Base-by-base conservation (phyloP, 2,888 invertebrate genomes). In the Abrostola tripartita region DNA sequence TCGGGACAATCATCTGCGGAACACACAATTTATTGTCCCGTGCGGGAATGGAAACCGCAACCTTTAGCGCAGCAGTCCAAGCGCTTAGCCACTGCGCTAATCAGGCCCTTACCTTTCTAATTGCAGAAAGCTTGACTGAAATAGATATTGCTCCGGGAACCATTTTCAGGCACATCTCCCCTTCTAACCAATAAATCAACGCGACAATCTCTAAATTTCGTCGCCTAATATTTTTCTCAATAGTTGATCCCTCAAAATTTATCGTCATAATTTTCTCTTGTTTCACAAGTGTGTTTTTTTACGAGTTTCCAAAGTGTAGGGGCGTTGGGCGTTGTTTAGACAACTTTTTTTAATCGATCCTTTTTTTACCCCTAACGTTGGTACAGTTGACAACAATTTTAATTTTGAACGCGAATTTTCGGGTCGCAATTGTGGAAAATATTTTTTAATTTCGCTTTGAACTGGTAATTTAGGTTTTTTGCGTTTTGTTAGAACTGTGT, bases 201-300 rank as follows among this genome's bases (percentile, higher is more conserved):
- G 36, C 10, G 37, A 42, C 41, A 37, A 56, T 8, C 11, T 47
- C 49, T 60, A 7, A 47, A 37, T 53, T 10, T 14, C 36, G 37
- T 40, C 47, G n/a, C 35, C 37, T 42, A 52, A 42, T 36, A 61
- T 61, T 63, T 55, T 44, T 67, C 75, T 81, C 79, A 81, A 82
- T 85, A 82, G 78, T 79, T 82, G 83, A 80, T 79, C 76, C 77
- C 75, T 74, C 51, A 64, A 83, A 85, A 86, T 88, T 84, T 86
- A 85, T 85, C 66, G 80, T 79, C 68, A 78, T 74, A 80, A 72
- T 74, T 80, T 71, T 68, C 60, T 69, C 72, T 60, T 80, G 77
- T 79, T 79, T 68, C 65, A 78, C 76, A 77, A 76, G 67, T 63
- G 60, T 74, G 74, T 78, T 70, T 77, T 81, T 81, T 83, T 83